Evolutionary conservation across 2,888 invertebrate species (phyloP), one percentile per base, ranked within the genome.

Genomic region (Chromoteleia sp.): DNA sequence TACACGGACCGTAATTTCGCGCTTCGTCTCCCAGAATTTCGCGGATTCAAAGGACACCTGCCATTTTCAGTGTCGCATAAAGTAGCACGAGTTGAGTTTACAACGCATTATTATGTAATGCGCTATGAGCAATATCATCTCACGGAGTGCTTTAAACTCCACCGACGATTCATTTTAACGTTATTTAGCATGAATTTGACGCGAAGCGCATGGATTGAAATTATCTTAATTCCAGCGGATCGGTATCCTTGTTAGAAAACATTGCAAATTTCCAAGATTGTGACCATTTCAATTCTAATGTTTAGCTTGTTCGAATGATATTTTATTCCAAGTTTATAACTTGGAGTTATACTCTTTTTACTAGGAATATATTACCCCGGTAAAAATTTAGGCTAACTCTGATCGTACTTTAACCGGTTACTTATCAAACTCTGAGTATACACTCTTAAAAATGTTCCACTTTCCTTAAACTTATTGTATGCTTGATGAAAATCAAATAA

Each of bases 11-110:
- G 65, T 70, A 78, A 78, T 78, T 78, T 78, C 71, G 78, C 78
- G 78, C 78, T 78, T 78, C 71, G 78, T 71, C 78, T 78, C 70
- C 56, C 71, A 52, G 71, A 65, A 78, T 78, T 78, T 71, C 65
- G 71, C 48, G 65, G 70, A 78, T 78, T 78, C 78, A 78, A 78
- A 78, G 78, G 78, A 71, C 56, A 61, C 41, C 78, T 78, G 78
- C 78, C 78, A 71, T 59, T 61, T 71, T 78, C 78, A 54, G 39
- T 56, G 63, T 65, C 65, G 63, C 58, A 78, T 78, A 70, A 63
- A 70, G 43, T 77, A 68, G 77, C 63, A 25, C 33, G 52, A 77
- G 61, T 61, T 70, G 54, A 67, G 70, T 77, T 54, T 61, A 70
- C 68, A 70, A 70, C 68, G 63, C 63, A 67, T 70, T 70, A 77